Conservation (phyloP, 2,113 vertebrate species). For the Lophius piscatorius region DNA sequence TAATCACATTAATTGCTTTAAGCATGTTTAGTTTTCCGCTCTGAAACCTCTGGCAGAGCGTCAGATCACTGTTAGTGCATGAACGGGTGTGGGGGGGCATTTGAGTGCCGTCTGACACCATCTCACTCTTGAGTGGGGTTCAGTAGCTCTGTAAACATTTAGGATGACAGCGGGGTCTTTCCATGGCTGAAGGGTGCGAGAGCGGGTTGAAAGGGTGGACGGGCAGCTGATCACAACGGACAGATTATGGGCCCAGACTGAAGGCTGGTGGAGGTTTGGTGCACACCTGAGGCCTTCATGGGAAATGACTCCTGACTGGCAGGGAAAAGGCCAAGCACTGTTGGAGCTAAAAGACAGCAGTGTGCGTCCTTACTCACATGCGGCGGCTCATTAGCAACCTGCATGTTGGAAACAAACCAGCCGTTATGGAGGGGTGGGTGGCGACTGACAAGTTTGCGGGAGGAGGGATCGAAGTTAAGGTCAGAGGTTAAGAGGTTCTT, state of each 20-base stretch:
- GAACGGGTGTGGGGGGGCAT: conserved; percentile 25
- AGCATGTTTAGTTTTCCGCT: conserved; percentile 77
- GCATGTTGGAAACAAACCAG: conserved; percentile 82
- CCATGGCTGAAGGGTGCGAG: conserved; percentile 72
- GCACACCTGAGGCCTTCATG: conserved; percentile 78
- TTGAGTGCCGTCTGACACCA: conserved; percentile 52
- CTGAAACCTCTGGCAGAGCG: conserved; percentile 56
- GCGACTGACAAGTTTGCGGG: conserved; percentile 79
- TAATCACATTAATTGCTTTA: conserved; percentile 79
- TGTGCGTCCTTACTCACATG: conserved; percentile 79
- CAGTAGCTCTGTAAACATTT: conserved; percentile 69
- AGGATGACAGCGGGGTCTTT: conserved; percentile 72
- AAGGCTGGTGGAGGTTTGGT: conserved; percentile 40
- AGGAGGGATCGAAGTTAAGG: too few species aligned
- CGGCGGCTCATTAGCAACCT: conserved; percentile 59
- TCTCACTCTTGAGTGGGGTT: conserved; percentile 29
- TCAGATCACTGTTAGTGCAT: conserved; percentile 37
- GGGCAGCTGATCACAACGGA: conserved; percentile 79
- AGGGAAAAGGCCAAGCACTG: conserved; percentile 77
- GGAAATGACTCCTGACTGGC: conserved; percentile 89
- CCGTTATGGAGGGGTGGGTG: conserved; percentile 77
- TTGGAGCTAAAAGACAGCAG: conserved; percentile 81
- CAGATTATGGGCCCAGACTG: conserved; percentile 72
- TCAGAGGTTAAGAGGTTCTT: conserved; percentile 11
- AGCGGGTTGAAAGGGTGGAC: conserved; percentile 42